Evolutionary conservation across 2,797 vertebrate genomes (phyloP).

Genomic region (Sylvia borin): DNA sequence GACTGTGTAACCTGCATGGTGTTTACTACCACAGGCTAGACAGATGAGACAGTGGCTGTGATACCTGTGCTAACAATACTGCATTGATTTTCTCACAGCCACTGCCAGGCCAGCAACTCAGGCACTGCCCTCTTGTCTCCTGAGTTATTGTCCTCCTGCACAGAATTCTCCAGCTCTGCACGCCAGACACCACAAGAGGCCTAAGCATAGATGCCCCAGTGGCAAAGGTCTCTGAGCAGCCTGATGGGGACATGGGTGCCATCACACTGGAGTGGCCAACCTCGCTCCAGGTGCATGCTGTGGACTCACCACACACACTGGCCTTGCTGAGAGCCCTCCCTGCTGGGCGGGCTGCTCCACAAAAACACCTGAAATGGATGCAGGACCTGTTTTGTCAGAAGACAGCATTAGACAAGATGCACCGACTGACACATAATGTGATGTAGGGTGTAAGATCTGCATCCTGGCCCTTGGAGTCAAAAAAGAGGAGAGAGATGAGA

Average conservation of each 20-base stretch:
- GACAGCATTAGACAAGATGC: neutral
- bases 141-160: neutral
- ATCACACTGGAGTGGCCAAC: neutral
- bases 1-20: neutral
- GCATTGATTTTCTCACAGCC: neutral
- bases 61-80: neutral
- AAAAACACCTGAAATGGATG: neutral
- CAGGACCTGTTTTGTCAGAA: neutral
- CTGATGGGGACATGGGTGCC: neutral
- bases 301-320: neutral
- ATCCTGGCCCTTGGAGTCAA: neutral
- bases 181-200: neutral
- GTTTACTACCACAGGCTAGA: neutral
- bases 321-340: neutral
- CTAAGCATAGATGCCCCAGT: neutral
- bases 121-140: neutral
- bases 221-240: neutral
- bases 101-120: neutral
- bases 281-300: neutral
- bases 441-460: neutral
- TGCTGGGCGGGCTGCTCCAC: neutral
- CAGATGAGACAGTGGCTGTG: neutral
- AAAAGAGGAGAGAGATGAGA: neutral
- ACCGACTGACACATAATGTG: neutral
- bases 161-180: neutral